Base-by-base conservation (phyloP, 1,140 invertebrate species). In the Bombus waltoni region DNA sequence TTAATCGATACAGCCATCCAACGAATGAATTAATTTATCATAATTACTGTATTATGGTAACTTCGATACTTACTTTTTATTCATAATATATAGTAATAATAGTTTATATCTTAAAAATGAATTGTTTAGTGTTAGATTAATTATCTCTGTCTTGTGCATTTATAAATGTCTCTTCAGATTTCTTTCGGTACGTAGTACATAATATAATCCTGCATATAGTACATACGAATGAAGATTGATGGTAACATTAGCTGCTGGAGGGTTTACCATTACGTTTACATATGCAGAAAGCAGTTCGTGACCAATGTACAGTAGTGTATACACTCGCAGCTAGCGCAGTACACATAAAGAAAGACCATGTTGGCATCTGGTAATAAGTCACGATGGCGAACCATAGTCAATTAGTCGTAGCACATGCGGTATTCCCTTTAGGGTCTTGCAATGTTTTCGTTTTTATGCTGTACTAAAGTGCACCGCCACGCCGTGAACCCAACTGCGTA, bases 301-400 rank as follows among this genome's bases (percentile, higher is more conserved):
- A 84, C 35, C 47, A 68, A 53, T 70, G 70, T 59, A 53, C 47
- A 53, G 5, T 53, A 8, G 42, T 84, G 38, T 35, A 47, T 35
- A 15, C 28, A 28, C n/a, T 32, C 32, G 32, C n/a, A 66, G 65
- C 15, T 66, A 32, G n/a, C 15, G 5, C 3, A n/a, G 15, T 28
- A 32, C 15, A 32, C 44, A 40, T 53, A 32, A 40, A 53, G 35
- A 82, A 62, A 47, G 66, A 28, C 32, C 65, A 82, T 57, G 68
- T 66, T 32, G 65, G n/a, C 65, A n/a, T 47, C 44, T 40, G 72
- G 77, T 87, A 90, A 90, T 90, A 90, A 90, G 89, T 90, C 88
- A 90, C 88, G 88, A 80, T 71, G 53, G 84, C 74, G 76, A 84
- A 84, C 74, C 85, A 85, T 89, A 85, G 89, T 90, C 88, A 89